A percentile compares a stretch with the other conserved stretches of the same genome.
These are phyloP conservation scores for Pogona vitticeps DNA, from an alignment of 2,113 vertebrate species.

Conservation along the genomic window DNA sequence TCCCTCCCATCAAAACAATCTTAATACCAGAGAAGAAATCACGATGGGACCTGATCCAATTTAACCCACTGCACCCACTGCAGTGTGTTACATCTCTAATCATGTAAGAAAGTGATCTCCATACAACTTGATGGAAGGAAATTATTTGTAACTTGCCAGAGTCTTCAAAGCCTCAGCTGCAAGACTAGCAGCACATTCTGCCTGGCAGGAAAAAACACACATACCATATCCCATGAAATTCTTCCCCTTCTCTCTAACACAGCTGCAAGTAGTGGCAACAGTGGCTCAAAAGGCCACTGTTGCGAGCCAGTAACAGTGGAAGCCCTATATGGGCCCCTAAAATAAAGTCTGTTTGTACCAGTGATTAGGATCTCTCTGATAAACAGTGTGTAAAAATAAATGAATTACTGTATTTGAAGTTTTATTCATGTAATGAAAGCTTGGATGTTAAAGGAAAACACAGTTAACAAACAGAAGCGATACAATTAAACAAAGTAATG, in stretches of 20 bases:
- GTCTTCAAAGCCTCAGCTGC: not conserved
- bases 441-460: not conserved
- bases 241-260: not conserved
- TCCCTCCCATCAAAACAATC: not conserved
- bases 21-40: slow-evolving; percentile 16
- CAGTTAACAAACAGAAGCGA: not conserved
- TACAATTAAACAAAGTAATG: not conserved
- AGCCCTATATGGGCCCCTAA: not conserved
- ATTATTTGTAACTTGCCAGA: not conserved
- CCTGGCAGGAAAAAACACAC: not conserved
- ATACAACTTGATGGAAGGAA: not conserved
- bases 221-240: not conserved
- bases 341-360: not conserved
- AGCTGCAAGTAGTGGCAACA: not conserved
- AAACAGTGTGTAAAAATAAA: no score
- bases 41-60: not conserved
- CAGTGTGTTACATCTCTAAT: no score
- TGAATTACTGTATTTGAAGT: not conserved
- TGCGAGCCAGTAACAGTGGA: not conserved
- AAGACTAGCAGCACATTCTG: not conserved
- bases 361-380: not conserved
- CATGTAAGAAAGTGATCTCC: not conserved
- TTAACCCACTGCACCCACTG: not conserved
- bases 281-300: not conserved
- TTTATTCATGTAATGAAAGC: not conserved